phyloP scores from a whole-genome alignment of 2,797 vertebrate species.

The Melanotaenia trifasciata region DNA sequence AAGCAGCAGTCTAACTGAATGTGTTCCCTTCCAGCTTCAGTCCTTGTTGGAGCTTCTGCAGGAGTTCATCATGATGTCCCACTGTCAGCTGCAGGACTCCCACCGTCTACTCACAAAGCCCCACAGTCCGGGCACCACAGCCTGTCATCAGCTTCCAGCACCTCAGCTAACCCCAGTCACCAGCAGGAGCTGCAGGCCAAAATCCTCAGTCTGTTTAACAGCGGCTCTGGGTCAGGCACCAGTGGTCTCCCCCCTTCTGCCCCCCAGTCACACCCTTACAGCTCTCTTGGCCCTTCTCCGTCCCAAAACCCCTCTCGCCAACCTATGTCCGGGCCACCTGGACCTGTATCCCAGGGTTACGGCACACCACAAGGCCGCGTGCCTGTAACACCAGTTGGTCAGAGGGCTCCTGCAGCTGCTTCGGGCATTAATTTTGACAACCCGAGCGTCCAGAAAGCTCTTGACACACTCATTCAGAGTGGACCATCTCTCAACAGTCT shows the following conservation, averaged over 20 bases:
- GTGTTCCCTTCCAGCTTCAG: slow-evolving; percentile 31
- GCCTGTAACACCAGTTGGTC: slow-evolving; percentile 73
- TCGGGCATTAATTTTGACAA: slow-evolving; percentile 96
- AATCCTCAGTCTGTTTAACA: slow-evolving; percentile 98
- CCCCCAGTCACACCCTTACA: slow-evolving; percentile 67
- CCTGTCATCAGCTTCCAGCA: slow-evolving; percentile 62
- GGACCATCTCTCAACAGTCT: slow-evolving; percentile 93
- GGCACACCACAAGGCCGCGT: slow-evolving; percentile 79
- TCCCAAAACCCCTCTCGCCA: slow-evolving; percentile 75
- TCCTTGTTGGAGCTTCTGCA: slow-evolving; percentile 51
- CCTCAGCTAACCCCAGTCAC: slow-evolving; percentile 76
- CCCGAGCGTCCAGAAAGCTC: slow-evolving; percentile 97
- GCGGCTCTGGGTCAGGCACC: slow-evolving; percentile 68
- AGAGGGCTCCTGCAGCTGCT: slow-evolving; percentile 81
- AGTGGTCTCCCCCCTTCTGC: not conserved
- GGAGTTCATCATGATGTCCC: slow-evolving; percentile 52
- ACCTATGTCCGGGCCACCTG: slow-evolving; percentile 51
- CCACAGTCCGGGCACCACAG: slow-evolving; percentile 57
- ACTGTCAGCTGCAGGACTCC: slow-evolving; percentile 49
- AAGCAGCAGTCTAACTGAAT: not conserved
- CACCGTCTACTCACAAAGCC: slow-evolving; percentile 38
- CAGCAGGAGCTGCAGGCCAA: slow-evolving; percentile 98
- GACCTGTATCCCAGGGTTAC: slow-evolving; percentile 72
- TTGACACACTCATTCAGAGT: slow-evolving; percentile 98
- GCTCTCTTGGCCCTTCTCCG: slow-evolving; percentile 54